Conservation (phyloP, 92 coral and sea anemone genomes). For the Pocillopora meandrina region DNA sequence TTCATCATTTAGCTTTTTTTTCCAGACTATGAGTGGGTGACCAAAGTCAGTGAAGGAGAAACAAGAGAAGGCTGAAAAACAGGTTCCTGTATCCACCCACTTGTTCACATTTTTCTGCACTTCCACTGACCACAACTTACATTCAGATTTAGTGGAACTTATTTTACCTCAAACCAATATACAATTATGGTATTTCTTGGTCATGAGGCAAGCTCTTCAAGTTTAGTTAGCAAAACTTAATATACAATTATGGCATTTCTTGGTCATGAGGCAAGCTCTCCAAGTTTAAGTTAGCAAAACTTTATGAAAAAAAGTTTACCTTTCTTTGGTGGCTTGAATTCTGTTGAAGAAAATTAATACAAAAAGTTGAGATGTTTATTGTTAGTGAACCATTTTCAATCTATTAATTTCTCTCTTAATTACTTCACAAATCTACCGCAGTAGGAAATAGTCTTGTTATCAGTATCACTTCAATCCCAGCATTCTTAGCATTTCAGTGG, state of each 20-base stretch:
- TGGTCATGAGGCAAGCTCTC: not conserved
- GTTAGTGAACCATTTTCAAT: no score
- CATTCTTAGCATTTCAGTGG: no score
- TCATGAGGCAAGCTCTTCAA: not conserved
- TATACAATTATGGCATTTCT: no score
- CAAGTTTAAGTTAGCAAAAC: not conserved
- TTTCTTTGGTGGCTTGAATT: conserved; percentile 73
- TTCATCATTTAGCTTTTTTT: not conserved
- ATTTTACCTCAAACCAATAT: no score
- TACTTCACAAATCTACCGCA: no score
- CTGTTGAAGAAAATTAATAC: conserved; percentile 28
- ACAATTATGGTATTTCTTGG: not conserved
- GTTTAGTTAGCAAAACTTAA: not conserved
- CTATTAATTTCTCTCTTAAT: no score
- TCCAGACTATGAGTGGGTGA: not conserved
- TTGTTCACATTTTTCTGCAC: no score
- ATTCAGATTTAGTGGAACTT: not conserved
- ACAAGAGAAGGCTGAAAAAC: no score
- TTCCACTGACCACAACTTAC: no score
- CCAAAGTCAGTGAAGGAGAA: not conserved
- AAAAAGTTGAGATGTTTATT: not conserved
- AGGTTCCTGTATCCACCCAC: no score
- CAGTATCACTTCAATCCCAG: no score
- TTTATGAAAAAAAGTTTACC: conserved; percentile 44
- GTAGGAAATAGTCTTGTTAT: no score